phyloP scores from a whole-genome alignment of 2,113 vertebrate species.

The Gallinago media region DNA sequence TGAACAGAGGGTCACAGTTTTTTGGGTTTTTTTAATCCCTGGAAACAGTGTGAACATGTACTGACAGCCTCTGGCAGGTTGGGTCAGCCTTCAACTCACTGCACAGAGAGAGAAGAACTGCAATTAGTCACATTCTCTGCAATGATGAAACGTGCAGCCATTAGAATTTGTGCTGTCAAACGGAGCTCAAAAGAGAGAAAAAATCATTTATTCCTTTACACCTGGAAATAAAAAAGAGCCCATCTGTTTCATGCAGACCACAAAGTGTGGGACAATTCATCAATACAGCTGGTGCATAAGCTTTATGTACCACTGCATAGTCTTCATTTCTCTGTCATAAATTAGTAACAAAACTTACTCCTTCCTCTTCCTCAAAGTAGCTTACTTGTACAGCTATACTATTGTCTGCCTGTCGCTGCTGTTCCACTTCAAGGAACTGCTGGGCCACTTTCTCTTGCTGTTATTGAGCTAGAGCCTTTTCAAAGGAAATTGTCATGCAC shows the following conservation, averaged over 20 bases:
- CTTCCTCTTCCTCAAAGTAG: background rate
- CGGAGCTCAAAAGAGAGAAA: background rate
- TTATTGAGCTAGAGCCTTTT: background rate
- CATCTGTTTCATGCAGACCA: background rate
- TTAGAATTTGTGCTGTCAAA: background rate
- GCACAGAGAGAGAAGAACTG: background rate
- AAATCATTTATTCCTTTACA: background rate
- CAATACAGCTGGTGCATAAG: background rate
- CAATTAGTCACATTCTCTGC: background rate
- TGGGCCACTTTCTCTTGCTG: background rate
- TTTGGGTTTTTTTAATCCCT: background rate
- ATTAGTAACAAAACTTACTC: background rate
- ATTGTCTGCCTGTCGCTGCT: background rate
- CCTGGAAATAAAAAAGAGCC: background rate
- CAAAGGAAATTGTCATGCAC: background rate
- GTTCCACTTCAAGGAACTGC: background rate
- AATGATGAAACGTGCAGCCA: background rate
- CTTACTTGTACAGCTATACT: background rate
- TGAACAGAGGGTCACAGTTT: background rate
- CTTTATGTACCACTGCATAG: background rate
- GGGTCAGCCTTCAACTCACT: background rate
- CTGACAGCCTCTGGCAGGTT: background rate
- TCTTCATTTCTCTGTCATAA: background rate
- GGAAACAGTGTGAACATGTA: background rate
- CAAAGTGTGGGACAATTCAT: background rate